phyloP scores from a whole-genome alignment of 2,797 vertebrate genomes.

The Cyprinella venusta region DNA sequence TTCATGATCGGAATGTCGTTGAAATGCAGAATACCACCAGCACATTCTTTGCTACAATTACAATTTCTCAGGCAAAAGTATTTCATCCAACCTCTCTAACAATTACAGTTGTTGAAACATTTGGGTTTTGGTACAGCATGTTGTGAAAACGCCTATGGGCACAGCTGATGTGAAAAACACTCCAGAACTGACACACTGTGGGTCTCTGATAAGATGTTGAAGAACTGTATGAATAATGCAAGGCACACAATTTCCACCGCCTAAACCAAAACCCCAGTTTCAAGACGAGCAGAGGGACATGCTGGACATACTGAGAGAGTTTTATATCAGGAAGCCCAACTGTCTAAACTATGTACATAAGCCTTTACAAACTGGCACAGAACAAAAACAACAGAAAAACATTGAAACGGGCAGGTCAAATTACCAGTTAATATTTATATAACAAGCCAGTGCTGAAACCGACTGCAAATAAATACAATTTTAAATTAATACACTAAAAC shows the following conservation, averaged over 20 bases:
- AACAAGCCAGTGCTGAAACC: slow-evolving; percentile 14
- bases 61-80: slow-evolving; percentile 9
- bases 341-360: neutral
- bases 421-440: neutral
- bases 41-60: slow-evolving; percentile 10
- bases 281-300: neutral
- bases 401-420: neutral
- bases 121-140: neutral
- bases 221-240: neutral
- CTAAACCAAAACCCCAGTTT: neutral
- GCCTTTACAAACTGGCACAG: neutral
- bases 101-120: neutral
- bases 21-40: neutral
- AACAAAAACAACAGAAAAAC: neutral
- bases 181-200: neutral
- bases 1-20: neutral
- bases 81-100: neutral
- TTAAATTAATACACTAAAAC: neutral
- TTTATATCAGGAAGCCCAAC: neutral
- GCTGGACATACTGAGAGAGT: neutral
- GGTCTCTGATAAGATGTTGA: neutral
- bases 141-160: neutral
- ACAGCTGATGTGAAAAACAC: too few relatives aligned
- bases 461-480: slow-evolving; percentile 17
- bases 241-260: neutral